A percentile compares a stretch with the other conserved stretches of the same genome.
phyloP scores from a whole-genome alignment of 1,140 invertebrate species.

The Doryteuthis pealeii region DNA sequence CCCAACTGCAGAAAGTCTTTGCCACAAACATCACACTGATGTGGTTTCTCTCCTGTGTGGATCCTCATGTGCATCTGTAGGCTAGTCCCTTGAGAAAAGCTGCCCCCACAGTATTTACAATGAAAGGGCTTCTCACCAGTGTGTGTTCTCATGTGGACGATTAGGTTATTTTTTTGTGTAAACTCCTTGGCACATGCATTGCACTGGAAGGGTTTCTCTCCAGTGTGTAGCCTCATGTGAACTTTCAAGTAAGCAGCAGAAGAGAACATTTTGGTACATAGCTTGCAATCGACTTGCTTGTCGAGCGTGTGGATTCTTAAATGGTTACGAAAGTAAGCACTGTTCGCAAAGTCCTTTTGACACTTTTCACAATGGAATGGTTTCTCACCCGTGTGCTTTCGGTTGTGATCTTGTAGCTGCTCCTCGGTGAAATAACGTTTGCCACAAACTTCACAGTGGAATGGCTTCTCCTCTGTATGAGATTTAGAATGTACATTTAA shows the following conservation, averaged over 20 bases:
- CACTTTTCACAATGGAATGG: no score
- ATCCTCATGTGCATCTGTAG: constrained; percentile 1
- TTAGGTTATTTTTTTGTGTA: not conserved
- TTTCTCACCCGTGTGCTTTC: no score
- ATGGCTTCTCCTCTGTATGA: no score
- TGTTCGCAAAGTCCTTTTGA: no score
- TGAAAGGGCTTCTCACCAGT: constrained; percentile 10
- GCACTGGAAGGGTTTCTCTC: constrained; percentile 7
- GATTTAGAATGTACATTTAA: no score
- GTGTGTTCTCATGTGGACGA: constrained; percentile 1
- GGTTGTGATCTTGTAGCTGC: no score
- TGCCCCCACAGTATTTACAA: not conserved
- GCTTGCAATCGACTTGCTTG: not conserved
- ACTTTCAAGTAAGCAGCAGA: not conserved
- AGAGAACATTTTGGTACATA: constrained; percentile 11
- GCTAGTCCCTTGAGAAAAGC: not conserved
- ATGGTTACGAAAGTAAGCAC: no score
- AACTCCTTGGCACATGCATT: not conserved
- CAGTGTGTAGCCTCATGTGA: not conserved
- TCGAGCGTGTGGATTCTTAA: no score
- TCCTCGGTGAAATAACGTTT: no score
- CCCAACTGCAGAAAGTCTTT: not conserved
- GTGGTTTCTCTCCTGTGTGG: no score
- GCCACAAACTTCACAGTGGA: no score
- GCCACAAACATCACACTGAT: constrained; percentile 7